These are phyloP conservation scores for Scaptomyza flava DNA, from an alignment of 2,888 invertebrate species.

Conservation along the genomic window DNA sequence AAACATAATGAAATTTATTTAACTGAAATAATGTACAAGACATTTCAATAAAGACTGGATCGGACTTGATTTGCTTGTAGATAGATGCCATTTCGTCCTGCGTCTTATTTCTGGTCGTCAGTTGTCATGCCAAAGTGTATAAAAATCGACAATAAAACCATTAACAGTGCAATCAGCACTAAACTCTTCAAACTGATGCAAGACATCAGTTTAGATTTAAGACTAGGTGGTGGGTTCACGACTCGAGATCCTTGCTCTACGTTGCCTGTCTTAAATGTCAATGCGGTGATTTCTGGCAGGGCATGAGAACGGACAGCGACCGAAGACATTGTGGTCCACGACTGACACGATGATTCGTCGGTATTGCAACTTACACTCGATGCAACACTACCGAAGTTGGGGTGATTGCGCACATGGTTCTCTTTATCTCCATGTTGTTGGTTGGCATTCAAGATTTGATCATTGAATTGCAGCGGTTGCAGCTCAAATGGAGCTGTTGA, in stretches of 20 bases:
- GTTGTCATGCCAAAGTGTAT: background rate
- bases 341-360: constrained; percentile 42
- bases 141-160: background rate
- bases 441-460: background rate
- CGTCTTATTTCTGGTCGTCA: background rate
- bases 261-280: constrained; percentile 14
- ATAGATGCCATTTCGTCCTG: background rate
- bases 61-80: background rate
- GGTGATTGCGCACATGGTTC: background rate
- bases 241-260: constrained; percentile 6
- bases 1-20: constrained; percentile 29
- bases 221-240: background rate
- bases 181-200: background rate
- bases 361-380: constrained; percentile 24
- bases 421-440: background rate
- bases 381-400: background rate
- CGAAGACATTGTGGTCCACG: constrained; percentile 37
- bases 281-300: constrained; percentile 45
- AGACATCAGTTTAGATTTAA: background rate
- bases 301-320: constrained; percentile 33
- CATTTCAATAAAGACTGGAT: background rate
- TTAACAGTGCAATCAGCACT: background rate
- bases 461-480: constrained; percentile 52
- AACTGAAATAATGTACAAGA: background rate
- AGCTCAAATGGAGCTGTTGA: constrained; percentile 81